Conservation (phyloP, 1,140 invertebrate genomes). For the Neotoxoptera formosana region DNA sequence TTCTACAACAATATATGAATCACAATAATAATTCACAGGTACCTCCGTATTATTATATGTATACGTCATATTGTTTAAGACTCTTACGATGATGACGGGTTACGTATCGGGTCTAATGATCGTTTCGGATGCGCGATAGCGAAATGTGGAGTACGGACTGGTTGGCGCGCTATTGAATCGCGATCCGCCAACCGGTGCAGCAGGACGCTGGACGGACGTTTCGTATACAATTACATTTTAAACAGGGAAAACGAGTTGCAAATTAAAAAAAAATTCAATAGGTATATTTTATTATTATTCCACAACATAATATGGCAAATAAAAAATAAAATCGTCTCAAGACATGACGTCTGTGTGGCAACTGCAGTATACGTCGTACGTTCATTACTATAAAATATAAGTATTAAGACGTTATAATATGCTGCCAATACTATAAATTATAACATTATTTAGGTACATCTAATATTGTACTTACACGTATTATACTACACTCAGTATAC, state of each 20-base stretch:
- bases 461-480: neutral
- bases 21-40: neutral
- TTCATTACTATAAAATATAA: no score
- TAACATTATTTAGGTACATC: no score
- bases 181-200: neutral
- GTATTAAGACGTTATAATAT: no score
- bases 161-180: neutral
- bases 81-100: neutral
- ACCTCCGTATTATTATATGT: neutral
- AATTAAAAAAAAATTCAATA: neutral
- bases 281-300: neutral
- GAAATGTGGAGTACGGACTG: neutral
- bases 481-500: neutral
- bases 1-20: slow-evolving; percentile 3
- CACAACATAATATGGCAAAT: neutral
- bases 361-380: no score
- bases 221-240: neutral
- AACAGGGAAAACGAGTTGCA: neutral
- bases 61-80: neutral
- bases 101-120: neutral
- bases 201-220: neutral
- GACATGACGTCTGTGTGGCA: neutral
- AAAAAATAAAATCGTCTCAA: neutral
- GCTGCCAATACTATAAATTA: no score
- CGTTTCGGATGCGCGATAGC: neutral